A percentile compares a stretch with the other conserved stretches of the same genome.
Conservation (phyloP, 2,113 vertebrate genomes). For the Pteropus alecto region DNA sequence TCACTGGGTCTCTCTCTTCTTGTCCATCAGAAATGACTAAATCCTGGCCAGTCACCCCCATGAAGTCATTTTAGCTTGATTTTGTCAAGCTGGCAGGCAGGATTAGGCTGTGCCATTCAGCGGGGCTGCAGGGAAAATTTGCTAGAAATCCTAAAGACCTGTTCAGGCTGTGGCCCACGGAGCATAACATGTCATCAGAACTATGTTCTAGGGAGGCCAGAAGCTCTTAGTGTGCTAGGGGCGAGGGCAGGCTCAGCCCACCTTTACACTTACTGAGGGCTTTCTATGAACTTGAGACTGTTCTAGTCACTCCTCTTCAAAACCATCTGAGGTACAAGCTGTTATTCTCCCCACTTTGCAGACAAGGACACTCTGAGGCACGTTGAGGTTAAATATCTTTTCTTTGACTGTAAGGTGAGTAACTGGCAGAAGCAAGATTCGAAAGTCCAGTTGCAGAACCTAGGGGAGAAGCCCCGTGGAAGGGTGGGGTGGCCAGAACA, state of each 20-base stretch:
- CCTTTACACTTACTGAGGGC: rapidly evolving
- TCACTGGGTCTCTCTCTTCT: not conserved
- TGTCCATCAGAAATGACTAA: not conserved
- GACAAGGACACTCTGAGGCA: not conserved
- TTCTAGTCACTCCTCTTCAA: not conserved
- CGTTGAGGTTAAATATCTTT: not conserved
- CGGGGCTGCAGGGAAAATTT: not conserved
- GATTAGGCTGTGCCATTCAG: not conserved
- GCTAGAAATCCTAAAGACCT: not conserved
- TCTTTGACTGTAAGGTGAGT: not conserved
- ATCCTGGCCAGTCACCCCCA: not conserved
- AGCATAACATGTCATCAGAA: not conserved
- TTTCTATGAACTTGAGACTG: not conserved
- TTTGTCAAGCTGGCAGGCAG: not conserved
- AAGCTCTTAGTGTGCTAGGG: not conserved
- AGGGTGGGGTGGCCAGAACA: not conserved
- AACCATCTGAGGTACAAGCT: rapidly evolving
- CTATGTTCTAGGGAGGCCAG: not conserved
- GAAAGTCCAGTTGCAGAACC: not conserved
- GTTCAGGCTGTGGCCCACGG: rapidly evolving
- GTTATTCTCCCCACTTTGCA: not conserved
- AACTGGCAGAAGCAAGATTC: not conserved
- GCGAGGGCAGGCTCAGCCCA: not conserved
- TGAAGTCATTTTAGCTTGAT: constrained; percentile 52
- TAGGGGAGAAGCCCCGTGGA: not conserved